A percentile compares a stretch with the other conserved stretches of the same genome.
Evolutionary conservation across 1,140 invertebrate species (phyloP).

Genomic region (Reticulitermes speratus): DNA sequence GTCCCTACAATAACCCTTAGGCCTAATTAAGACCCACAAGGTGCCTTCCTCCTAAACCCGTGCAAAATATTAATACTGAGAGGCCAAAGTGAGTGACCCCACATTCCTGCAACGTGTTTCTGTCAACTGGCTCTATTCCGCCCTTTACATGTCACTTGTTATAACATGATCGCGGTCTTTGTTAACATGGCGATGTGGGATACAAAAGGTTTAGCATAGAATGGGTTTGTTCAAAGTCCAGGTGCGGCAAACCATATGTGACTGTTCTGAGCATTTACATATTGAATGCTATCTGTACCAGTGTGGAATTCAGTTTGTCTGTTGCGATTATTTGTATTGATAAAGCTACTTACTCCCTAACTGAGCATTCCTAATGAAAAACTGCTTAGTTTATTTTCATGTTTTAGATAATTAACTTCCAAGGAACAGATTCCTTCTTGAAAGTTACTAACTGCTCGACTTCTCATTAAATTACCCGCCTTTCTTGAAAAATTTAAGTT

Average conservation of each 20-base stretch:
- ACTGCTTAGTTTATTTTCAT: no score
- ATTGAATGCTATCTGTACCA: neutral
- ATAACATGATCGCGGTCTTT: neutral
- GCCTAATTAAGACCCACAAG: no score
- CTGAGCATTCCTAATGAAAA: no score
- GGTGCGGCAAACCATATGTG: neutral
- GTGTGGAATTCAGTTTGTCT: neutral
- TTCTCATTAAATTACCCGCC: no score
- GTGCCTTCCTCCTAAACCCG: no score
- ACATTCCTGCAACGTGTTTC: neutral
- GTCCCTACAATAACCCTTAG: no score
- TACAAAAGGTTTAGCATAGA: neutral
- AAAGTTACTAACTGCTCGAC: no score
- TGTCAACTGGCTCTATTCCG: neutral
- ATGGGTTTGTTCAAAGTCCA: neutral
- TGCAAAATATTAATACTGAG: neutral
- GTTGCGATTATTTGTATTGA: neutral
- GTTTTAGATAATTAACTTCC: no score
- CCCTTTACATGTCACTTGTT: neutral
- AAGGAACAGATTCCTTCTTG: no score
- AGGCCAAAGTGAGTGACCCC: neutral
- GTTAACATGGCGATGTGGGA: slow-evolving; percentile 7
- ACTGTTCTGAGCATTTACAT: neutral
- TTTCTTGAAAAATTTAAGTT: no score
- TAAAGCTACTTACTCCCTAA: no score